Evolutionary conservation across 2,113 vertebrate genomes (phyloP).

Genomic region (Phaethon lepturus): DNA sequence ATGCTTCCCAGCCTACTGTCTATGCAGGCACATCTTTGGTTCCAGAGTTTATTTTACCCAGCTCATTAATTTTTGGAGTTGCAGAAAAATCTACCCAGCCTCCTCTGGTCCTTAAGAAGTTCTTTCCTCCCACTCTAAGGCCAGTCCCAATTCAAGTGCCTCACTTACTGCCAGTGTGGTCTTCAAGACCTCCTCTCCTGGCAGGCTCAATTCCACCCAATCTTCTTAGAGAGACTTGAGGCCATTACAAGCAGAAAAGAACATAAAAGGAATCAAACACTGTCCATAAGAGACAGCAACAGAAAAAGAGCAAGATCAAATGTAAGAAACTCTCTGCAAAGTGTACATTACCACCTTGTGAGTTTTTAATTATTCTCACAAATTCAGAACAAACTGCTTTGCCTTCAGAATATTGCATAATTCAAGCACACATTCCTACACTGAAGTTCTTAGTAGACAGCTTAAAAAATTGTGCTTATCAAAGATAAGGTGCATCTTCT

Average conservation of each 20-base stretch:
- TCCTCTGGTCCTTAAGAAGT: background rate
- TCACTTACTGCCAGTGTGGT: background rate
- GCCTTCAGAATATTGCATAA: background rate
- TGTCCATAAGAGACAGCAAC: background rate
- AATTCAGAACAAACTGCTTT: background rate
- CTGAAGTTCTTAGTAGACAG: background rate
- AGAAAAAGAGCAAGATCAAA: background rate
- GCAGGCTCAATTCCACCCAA: background rate
- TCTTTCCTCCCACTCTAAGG: background rate
- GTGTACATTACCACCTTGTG: background rate
- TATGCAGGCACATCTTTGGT: background rate
- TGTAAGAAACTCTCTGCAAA: background rate
- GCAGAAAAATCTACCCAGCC: background rate
- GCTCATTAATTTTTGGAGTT: background rate
- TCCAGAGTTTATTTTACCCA: background rate
- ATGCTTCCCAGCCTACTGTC: background rate
- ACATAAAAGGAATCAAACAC: background rate
- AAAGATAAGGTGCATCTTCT: background rate
- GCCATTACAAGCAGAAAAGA: background rate
- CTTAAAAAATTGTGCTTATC: background rate
- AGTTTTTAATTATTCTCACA: background rate
- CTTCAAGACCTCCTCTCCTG: background rate
- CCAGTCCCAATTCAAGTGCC: background rate
- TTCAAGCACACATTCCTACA: background rate
- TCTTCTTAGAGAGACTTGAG: background rate